A percentile compares a stretch with the other conserved stretches of the same genome.
These are phyloP conservation scores for Mustela lutreola DNA, from an alignment of 2,113 vertebrate species.

Conservation along the genomic window DNA sequence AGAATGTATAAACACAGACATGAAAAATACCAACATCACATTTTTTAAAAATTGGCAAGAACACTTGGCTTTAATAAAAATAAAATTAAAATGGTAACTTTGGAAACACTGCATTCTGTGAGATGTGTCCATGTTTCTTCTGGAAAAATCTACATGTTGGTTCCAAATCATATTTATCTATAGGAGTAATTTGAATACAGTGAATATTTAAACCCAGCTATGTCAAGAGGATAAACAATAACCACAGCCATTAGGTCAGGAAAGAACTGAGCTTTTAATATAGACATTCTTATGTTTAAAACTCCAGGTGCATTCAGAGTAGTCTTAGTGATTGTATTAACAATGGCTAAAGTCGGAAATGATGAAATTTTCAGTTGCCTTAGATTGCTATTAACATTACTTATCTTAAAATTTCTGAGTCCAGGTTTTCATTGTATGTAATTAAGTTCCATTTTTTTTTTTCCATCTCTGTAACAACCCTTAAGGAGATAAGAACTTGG, in stretches of 20 bases:
- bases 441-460: slow-evolving; percentile 19
- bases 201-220: not conserved
- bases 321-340: not conserved
- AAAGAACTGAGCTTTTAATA: slow-evolving; percentile 6
- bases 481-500: not conserved
- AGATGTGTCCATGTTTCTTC: slow-evolving; percentile 32
- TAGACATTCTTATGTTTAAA: slow-evolving; percentile 17
- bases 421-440: slow-evolving; percentile 33
- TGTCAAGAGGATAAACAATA: not conserved
- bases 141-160: not conserved
- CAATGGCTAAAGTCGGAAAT: not conserved
- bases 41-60: slow-evolving; percentile 52
- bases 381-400: not conserved
- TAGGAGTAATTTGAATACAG: not conserved
- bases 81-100: slow-evolving; percentile 46
- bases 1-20: slow-evolving; percentile 62
- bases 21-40: slow-evolving; percentile 45
- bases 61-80: slow-evolving; percentile 62
- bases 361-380: not conserved
- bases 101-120: slow-evolving; percentile 44
- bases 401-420: slow-evolving; percentile 13
- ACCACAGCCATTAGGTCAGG: not conserved
- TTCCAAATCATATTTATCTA: not conserved
- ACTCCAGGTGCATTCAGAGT: not conserved
- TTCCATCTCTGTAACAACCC: not conserved